phyloP scores from a whole-genome alignment of 1,140 invertebrate species.

The Trachymyrmex cornetzi region DNA sequence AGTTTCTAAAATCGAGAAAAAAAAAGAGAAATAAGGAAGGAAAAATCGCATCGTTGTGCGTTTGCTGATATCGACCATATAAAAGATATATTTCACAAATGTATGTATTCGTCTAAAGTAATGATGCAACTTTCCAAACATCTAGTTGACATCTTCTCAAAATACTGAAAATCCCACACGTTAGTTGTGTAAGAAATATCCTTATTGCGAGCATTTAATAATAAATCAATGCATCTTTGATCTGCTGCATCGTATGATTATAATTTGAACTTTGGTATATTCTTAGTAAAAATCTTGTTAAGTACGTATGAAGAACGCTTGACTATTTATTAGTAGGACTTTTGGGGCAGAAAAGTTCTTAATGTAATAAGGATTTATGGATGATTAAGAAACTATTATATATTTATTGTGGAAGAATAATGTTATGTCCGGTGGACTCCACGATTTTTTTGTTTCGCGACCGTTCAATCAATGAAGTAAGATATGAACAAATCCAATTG shows the following conservation, averaged over 20 bases:
- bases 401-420: no score
- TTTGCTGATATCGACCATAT: conserved; percentile 35
- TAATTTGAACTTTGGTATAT: not conserved
- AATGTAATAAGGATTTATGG: no score
- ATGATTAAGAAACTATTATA: no score
- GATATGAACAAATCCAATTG: no score
- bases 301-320: not conserved
- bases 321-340: not conserved
- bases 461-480: no score
- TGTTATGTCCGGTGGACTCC: no score
- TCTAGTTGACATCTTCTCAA: not conserved
- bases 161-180: not conserved
- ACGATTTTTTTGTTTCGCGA: no score
- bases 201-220: not conserved
- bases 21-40: conserved; percentile 33
- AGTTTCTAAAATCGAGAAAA: conserved; percentile 28
- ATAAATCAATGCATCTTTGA: not conserved
- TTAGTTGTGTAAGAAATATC: not conserved
- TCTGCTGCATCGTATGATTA: not conserved
- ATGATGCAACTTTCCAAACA: not conserved
- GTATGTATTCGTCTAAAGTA: conserved; percentile 13
- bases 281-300: not conserved
- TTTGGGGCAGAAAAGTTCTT: no score
- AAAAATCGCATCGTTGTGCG: conserved; percentile 34
- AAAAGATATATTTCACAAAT: not conserved